phyloP scores from a whole-genome alignment of 2,113 vertebrate species.

The pig (Sus scrofa) region DNA sequence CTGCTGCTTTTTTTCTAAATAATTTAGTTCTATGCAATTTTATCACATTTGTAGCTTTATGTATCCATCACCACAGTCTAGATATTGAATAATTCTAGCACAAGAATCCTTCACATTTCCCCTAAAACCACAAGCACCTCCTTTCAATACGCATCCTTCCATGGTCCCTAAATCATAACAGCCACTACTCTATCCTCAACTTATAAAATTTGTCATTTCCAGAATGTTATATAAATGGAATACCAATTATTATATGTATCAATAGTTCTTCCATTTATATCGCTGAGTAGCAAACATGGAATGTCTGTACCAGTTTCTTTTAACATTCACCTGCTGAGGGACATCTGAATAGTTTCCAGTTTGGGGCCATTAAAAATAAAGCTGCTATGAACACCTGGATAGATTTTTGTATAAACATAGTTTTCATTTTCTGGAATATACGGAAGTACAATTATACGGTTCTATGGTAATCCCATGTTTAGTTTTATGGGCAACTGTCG shows the following conservation, averaged over 20 bases:
- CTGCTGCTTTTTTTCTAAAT: too few species aligned
- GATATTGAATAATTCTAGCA: background rate
- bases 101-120: background rate
- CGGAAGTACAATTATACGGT: background rate
- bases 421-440: background rate
- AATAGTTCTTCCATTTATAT: background rate
- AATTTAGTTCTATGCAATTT: background rate
- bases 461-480: background rate
- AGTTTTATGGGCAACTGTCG: background rate
- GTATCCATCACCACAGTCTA: background rate
- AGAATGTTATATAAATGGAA: background rate
- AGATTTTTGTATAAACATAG: background rate
- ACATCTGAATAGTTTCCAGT: background rate
- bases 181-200: background rate
- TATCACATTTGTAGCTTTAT: background rate
- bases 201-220: background rate
- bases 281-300: background rate
- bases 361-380: background rate
- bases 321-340: background rate
- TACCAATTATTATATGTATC: background rate
- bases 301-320: background rate
- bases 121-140: accelerated
- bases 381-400: background rate
- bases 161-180: background rate
- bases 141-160: accelerated